Percentiles rank a stretch among this genome's conserved stretches.
Conservation (phyloP, 2,888 invertebrate genomes). For the Acrobasis suavella region DNA sequence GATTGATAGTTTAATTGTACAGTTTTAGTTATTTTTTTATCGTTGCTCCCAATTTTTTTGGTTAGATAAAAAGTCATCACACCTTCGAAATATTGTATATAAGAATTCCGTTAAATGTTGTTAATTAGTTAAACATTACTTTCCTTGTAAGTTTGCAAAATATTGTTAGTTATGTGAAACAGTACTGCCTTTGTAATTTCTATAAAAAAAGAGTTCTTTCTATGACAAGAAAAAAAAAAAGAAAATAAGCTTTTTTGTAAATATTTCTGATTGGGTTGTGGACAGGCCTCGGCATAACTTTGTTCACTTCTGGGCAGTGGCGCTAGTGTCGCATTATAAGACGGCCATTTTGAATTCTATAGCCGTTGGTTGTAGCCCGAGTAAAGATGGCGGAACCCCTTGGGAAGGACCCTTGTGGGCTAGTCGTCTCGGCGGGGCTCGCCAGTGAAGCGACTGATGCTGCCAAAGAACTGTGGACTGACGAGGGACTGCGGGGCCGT, state of each 20-base stretch:
- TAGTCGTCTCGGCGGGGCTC: constrained; percentile 45
- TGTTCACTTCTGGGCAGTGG: constrained; percentile 7
- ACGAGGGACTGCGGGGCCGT: constrained; percentile 6
- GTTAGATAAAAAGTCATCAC: too few relatives aligned
- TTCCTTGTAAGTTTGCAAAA: background rate
- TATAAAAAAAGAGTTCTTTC: constrained; percentile 9
- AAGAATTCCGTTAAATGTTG: too few relatives aligned
- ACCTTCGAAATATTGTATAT: too few relatives aligned
- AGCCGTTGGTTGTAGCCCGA: constrained; percentile 4
- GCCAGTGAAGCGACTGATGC: constrained; percentile 6
- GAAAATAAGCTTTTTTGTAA: background rate
- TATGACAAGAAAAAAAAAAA: constrained; percentile 12
- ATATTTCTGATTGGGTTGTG: background rate
- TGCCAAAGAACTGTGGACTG: too few relatives aligned
- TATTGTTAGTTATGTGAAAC: too few relatives aligned
- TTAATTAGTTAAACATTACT: background rate
- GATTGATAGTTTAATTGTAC: background rate
- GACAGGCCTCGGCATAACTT: background rate
- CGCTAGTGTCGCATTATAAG: constrained; percentile 9
- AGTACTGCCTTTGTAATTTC: background rate
- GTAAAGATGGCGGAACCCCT: constrained; percentile 54
- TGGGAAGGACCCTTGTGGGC: constrained; percentile 50
- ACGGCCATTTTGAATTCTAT: constrained; percentile 1
- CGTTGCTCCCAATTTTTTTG: too few relatives aligned
- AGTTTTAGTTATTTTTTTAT: background rate